Evolutionary conservation across 2,888 invertebrate genomes (phyloP).

Genomic region (Limenitis camilla): DNA sequence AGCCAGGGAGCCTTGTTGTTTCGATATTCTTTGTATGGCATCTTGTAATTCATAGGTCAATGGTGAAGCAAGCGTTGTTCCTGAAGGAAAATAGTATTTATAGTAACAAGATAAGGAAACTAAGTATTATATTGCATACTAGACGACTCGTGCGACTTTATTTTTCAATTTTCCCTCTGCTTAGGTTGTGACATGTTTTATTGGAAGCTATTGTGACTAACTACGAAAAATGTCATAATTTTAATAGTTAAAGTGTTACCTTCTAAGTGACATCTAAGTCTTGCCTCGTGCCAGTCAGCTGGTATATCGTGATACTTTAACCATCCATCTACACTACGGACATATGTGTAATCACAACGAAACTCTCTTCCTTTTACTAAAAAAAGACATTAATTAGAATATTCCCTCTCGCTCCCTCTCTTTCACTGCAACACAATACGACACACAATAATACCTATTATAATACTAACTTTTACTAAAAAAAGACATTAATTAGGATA

Average conservation of each 20-base stretch:
- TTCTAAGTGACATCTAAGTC: constrained; percentile 36
- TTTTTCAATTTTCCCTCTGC: too few species aligned
- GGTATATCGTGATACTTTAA: constrained; percentile 35
- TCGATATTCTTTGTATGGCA: constrained; percentile 23
- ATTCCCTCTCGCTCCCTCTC: too few species aligned
- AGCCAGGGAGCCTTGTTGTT: not conserved
- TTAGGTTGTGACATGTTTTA: too few species aligned
- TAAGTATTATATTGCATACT: too few species aligned
- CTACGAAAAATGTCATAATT: too few species aligned
- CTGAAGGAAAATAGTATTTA: constrained; percentile 17
- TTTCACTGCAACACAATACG: too few species aligned
- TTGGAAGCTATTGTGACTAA: too few species aligned
- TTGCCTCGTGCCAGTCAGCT: constrained; percentile 33
- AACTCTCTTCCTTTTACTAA: constrained; percentile 25
- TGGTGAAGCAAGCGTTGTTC: constrained; percentile 34
- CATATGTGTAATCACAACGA: constrained; percentile 30
- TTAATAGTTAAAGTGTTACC: too few species aligned
- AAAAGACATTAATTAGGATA: too few species aligned
- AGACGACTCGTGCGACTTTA: too few species aligned
- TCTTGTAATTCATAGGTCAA: constrained; percentile 19
- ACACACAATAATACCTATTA: too few species aligned
- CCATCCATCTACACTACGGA: constrained; percentile 27
- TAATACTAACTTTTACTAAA: too few species aligned
- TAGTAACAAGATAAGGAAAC: not conserved
- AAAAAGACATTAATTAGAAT: not conserved